These are phyloP conservation scores for Pediacus dermestoides DNA, from an alignment of 2,888 invertebrate species.

Conservation along the genomic window DNA sequence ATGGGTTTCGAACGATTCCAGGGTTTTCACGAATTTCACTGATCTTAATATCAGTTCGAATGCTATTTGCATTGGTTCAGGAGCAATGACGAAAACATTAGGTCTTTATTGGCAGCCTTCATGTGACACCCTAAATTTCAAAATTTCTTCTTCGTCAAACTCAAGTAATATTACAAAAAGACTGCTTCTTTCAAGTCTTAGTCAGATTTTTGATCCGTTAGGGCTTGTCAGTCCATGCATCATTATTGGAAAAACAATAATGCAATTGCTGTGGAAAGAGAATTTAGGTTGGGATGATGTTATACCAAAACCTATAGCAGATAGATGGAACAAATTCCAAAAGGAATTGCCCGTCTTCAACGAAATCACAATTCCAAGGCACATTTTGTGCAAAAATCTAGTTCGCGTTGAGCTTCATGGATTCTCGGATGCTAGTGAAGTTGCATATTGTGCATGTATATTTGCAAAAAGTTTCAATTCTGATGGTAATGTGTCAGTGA, in stretches of 20 bases:
- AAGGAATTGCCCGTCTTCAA: constrained; percentile 6
- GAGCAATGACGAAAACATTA: constrained; percentile 9
- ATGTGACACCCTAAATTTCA: constrained; percentile 5
- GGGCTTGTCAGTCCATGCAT: too few relatives aligned
- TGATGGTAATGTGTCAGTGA: too few relatives aligned
- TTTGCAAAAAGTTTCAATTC: too few relatives aligned
- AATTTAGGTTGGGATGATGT: constrained; percentile 17
- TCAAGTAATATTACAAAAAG: constrained; percentile 11
- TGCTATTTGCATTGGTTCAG: too few relatives aligned
- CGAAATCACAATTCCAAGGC: constrained; percentile 10
- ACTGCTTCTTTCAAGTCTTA: constrained; percentile 8
- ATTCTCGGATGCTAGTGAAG: too few relatives aligned
- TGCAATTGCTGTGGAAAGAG: constrained; percentile 11
- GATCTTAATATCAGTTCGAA: neutral
- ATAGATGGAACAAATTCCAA: too few relatives aligned
- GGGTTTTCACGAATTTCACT: neutral
- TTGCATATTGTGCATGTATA: too few relatives aligned
- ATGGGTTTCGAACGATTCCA: too few relatives aligned
- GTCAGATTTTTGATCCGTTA: constrained; percentile 16
- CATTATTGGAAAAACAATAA: too few relatives aligned
- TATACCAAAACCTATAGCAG: neutral
- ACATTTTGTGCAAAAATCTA: too few relatives aligned
- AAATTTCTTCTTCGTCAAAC: neutral
- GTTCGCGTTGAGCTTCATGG: too few relatives aligned
- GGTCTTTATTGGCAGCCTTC: constrained; percentile 8